Conservation (phyloP, 2,113 vertebrate genomes). For the Hippocampus mohnikei region DNA sequence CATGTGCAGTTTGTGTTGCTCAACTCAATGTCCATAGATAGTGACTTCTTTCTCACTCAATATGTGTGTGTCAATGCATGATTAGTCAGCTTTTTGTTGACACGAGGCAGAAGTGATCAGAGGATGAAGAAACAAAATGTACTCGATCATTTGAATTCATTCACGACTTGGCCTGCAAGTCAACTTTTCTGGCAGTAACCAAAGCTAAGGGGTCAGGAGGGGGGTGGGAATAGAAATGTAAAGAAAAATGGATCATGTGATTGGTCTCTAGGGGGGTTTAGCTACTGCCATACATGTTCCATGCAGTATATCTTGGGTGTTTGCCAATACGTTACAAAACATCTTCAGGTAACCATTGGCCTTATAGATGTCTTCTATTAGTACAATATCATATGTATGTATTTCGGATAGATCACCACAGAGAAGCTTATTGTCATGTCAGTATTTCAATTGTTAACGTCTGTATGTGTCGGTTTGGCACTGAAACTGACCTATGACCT, state of each 20-base stretch:
- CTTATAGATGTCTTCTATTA: constrained; percentile 87
- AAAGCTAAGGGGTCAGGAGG: constrained; percentile 76
- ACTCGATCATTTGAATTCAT: constrained; percentile 22
- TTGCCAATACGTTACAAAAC: constrained; percentile 80
- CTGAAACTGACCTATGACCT: constrained; percentile 88
- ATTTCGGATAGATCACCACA: constrained; percentile 69
- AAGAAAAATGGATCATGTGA: constrained; percentile 52
- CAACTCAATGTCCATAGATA: constrained; percentile 66
- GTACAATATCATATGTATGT: constrained; percentile 73
- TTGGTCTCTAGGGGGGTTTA: constrained; percentile 67
- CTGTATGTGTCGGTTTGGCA: constrained; percentile 85
- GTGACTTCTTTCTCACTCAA: constrained; percentile 44
- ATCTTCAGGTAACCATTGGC: constrained; percentile 95
- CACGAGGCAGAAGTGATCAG: constrained; percentile 38
- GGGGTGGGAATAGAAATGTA: constrained; percentile 47
- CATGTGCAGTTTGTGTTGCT: constrained; percentile 76
- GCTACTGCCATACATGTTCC: constrained; percentile 78
- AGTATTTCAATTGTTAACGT: constrained; percentile 73
- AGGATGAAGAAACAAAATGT: constrained; percentile 23
- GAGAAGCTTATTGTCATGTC: constrained; percentile 67
- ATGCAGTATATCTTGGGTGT: constrained; percentile 78
- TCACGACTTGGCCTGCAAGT: constrained; percentile 61
- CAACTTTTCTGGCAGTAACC: constrained; percentile 74
- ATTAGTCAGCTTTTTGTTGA: constrained; percentile 53
- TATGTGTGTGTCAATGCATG: constrained; percentile 61